phyloP scores from a whole-genome alignment of 2,113 vertebrate species.

The Pongo pygmaeus region DNA sequence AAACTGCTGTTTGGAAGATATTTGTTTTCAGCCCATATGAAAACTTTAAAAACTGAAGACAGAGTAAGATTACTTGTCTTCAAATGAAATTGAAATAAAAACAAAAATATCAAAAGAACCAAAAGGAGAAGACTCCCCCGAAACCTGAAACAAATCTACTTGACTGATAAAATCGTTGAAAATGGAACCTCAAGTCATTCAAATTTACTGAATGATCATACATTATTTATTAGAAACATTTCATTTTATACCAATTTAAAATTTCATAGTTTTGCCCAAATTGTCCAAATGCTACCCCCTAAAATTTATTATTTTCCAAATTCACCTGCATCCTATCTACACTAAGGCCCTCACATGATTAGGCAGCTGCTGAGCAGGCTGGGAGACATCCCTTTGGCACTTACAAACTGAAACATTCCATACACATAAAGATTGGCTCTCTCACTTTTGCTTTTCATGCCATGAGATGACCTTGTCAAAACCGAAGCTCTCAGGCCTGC shows the following conservation, averaged over 20 bases:
- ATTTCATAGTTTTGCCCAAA: not conserved
- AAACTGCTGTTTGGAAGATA: not conserved
- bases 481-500: not conserved
- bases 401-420: not conserved
- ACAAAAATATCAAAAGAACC: slow-evolving; percentile 6
- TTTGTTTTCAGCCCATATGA: slow-evolving; percentile 10
- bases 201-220: slow-evolving; percentile 26
- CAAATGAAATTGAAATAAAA: slow-evolving; percentile 49
- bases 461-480: not conserved
- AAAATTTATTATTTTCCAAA: slow-evolving; percentile 3
- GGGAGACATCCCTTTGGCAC: not conserved
- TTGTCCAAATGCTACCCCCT: not conserved
- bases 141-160: slow-evolving; percentile 6
- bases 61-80: slow-evolving; percentile 8
- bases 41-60: slow-evolving; percentile 30
- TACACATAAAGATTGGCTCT: not conserved
- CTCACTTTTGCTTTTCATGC: not conserved
- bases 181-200: not conserved
- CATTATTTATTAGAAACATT: slow-evolving; percentile 49
- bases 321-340: not conserved
- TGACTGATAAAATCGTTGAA: slow-evolving; percentile 34
- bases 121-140: not conserved
- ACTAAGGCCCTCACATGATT: not conserved
- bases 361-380: not conserved
- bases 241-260: slow-evolving; percentile 26